A percentile compares a stretch with the other conserved stretches of the same genome.
phyloP scores from a whole-genome alignment of 2,113 vertebrate species.

The Grallaria varia region DNA sequence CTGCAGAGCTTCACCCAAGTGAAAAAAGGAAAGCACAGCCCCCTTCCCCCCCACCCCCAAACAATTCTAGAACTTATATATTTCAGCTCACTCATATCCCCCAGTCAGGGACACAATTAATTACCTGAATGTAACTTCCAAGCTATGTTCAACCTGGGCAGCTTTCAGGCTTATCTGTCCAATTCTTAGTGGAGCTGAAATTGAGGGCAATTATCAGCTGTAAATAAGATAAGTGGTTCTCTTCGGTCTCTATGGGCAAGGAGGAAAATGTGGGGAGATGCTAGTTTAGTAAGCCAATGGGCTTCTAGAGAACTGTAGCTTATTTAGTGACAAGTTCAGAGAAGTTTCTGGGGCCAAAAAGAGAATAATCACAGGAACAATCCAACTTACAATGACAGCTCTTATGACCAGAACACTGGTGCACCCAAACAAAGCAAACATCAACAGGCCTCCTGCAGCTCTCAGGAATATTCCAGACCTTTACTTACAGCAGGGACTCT shows the following conservation, averaged over 20 bases:
- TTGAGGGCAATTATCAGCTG: not conserved
- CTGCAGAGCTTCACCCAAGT: not conserved
- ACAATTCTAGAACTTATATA: not conserved
- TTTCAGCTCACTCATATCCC: not conserved
- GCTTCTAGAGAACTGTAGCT: not conserved
- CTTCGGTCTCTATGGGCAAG: not conserved
- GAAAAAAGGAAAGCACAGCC: not conserved
- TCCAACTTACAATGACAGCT: not conserved
- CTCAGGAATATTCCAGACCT: not conserved
- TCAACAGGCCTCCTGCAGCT: not conserved
- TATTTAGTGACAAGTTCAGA: not conserved
- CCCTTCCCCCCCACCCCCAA: not conserved
- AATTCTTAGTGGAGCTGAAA: not conserved
- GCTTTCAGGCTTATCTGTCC: not conserved
- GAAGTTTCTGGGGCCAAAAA: not conserved
- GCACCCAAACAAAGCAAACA: not conserved
- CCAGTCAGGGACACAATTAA: not conserved
- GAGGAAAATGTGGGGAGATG: not conserved
- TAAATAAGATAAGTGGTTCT: not conserved
- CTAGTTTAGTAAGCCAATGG: not conserved
- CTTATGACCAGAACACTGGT: fast-evolving
- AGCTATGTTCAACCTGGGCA: not conserved
- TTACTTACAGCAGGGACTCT: not conserved
- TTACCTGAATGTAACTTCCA: not conserved
- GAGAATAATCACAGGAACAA: not conserved